These are phyloP conservation scores for Amphipyra tragopoginis DNA, from an alignment of 2,888 invertebrate species.

Conservation along the genomic window DNA sequence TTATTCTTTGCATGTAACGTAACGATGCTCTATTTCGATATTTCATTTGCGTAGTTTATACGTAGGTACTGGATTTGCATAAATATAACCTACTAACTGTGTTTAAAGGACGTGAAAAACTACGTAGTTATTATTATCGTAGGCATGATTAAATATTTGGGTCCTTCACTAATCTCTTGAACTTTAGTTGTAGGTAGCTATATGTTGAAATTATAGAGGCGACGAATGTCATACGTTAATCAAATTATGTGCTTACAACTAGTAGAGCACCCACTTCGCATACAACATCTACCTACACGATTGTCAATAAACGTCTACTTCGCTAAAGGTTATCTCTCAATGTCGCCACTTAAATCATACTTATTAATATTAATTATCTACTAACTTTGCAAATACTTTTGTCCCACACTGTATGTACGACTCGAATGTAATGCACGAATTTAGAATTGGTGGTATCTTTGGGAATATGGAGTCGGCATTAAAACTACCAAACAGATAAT, in stretches of 20 bases:
- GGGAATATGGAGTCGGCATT: conserved; percentile 20
- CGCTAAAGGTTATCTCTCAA: conserved; percentile 57
- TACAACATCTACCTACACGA: conserved; percentile 49
- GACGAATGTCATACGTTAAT: conserved; percentile 39
- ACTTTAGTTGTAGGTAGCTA: conserved; percentile 16
- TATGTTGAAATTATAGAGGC: conserved; percentile 12
- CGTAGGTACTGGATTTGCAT: conserved; percentile 18
- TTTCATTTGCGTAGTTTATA: conserved; percentile 12
- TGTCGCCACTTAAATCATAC: conserved; percentile 46
- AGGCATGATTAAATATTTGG: conserved; percentile 9
- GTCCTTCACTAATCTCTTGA: conserved; percentile 17
- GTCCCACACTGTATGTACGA: conserved; percentile 11
- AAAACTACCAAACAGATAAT: conserved; percentile 33
- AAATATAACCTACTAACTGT: background rate
- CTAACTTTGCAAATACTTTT: conserved; percentile 33
- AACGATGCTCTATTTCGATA: conserved; percentile 41
- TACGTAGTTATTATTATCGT: background rate
- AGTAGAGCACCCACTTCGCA: conserved; percentile 45
- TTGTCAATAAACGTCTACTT: conserved; percentile 48
- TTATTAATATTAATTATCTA: conserved; percentile 23
- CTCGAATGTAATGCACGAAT: conserved; percentile 30
- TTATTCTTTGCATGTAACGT: conserved; percentile 47
- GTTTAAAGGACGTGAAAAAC: background rate
- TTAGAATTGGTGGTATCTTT: conserved; percentile 18
- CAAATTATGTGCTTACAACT: conserved; percentile 42